These are phyloP conservation scores for Andrena cerasifolii DNA, from an alignment of 1,140 invertebrate species.

Conservation along the genomic window DNA sequence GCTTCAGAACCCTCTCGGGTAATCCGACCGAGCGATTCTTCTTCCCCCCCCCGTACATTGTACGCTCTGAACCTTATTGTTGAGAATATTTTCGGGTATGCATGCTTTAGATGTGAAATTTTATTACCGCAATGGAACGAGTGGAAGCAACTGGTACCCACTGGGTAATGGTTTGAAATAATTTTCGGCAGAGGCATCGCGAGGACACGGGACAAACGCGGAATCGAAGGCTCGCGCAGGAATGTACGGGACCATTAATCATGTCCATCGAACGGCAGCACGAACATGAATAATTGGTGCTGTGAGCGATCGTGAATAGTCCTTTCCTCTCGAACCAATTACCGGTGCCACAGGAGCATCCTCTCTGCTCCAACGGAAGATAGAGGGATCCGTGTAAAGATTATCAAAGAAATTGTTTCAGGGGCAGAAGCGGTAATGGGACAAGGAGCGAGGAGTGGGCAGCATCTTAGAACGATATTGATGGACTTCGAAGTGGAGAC, in stretches of 20 bases:
- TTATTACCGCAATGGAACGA: no score
- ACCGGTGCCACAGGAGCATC: conserved; percentile 26
- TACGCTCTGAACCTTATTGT: no score
- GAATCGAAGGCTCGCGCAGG: conserved; percentile 41
- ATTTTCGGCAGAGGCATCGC: neutral
- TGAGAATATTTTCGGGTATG: no score
- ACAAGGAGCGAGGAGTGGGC: neutral
- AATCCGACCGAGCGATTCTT: no score
- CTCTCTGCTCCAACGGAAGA: neutral
- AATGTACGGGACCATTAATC: conserved; percentile 56
- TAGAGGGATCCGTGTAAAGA: conserved; percentile 48
- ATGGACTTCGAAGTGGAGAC: conserved; percentile 36
- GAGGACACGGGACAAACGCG: conserved; percentile 29
- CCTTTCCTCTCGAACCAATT: conserved; percentile 64
- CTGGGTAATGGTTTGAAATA: neutral
- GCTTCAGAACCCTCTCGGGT: no score
- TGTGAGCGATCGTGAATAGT: conserved; percentile 43
- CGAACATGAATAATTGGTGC: conserved; percentile 63
- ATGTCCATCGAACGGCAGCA: conserved; percentile 50
- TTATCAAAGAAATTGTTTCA: conserved; percentile 64
- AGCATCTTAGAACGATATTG: conserved; percentile 37
- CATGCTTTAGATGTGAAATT: no score
- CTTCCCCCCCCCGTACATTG: no score
- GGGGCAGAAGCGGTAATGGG: conserved; percentile 34
- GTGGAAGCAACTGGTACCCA: no score